Base-by-base conservation (phyloP, 1,140 invertebrate genomes). In the Ylistrum balloti region DNA sequence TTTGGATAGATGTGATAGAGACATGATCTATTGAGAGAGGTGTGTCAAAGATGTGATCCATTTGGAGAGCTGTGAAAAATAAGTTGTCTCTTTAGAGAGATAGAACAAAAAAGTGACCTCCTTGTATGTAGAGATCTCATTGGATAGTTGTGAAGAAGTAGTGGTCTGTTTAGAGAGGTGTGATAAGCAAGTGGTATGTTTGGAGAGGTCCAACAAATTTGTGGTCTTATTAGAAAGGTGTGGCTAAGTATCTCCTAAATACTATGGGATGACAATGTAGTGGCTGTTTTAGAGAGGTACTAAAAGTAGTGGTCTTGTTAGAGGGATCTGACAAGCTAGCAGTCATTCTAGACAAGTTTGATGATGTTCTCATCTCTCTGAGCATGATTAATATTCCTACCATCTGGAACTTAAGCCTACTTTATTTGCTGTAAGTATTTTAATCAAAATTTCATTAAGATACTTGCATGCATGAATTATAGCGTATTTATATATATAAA, bases 401-500 rank as follows among this genome's bases (percentile, higher is more conserved):
- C 56, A 74, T 74, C 56, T 74, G 56, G 56, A 9, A 28, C 56
- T 74, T 5, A 74, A 74, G 56, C 1, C 5, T 28, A n/a, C 3
- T 74, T 74, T 74, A 74, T 74, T 74, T 74, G 9, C 15, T 56
- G 9, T 7, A 56, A 56, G 45, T 74, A n/a, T 74, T 74, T n/a
- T 74, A 74, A 74, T 74, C 56, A 74, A 74, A 74, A 74, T 74
- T 28, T 74, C 56, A 74, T 74, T 74, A 74, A 3, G 22, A n/a
- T 74, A 74, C 56, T 74, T 74, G n/a, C 56, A 74, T 74, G 56
- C 22, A n/a, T 74, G 56, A n/a, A 74, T 74, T 74, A 28, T 74
- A n/a, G n/a, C n/a, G n/a, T 17, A n/a, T 28, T 74, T 74, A n/a
- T 74, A n/a, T n/a, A 74, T n/a, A 74, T 74, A 5, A 74, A 28